These are phyloP conservation scores for Notamacropus eugenii DNA, from an alignment of 2,797 vertebrate genomes.

Conservation along the genomic window DNA sequence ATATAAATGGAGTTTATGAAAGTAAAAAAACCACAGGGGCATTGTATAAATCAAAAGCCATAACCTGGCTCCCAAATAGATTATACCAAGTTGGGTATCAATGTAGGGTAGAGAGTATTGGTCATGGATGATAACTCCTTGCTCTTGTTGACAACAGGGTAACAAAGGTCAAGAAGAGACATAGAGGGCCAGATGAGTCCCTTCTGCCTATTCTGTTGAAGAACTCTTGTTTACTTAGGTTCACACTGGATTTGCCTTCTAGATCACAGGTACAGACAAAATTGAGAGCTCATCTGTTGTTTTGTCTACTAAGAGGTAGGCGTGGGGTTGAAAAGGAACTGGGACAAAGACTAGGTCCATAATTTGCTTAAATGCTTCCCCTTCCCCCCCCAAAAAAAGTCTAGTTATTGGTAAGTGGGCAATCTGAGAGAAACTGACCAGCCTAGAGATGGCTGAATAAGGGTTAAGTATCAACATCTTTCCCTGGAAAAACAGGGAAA, in stretches of 20 bases:
- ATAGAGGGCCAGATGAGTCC: neutral
- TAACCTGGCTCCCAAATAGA: neutral
- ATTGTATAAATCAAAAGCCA: neutral
- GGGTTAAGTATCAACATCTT: neutral
- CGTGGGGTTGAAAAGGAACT: neutral
- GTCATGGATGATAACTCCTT: neutral
- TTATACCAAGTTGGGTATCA: neutral
- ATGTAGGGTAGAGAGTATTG: neutral
- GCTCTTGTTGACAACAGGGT: neutral
- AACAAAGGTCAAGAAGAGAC: neutral
- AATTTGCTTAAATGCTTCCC: neutral
- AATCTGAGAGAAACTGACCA: neutral
- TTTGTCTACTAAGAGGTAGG: neutral
- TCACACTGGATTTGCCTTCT: neutral
- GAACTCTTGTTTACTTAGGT: neutral
- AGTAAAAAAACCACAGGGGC: neutral
- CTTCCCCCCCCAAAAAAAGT: neutral
- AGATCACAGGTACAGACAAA: neutral
- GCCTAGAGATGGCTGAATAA: neutral
- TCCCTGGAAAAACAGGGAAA: neutral
- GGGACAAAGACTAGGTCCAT: neutral
- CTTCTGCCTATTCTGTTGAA: neutral
- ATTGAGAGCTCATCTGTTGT: neutral
- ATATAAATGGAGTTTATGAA: neutral
- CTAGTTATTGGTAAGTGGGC: neutral